Conservation (phyloP, 2,888 invertebrate genomes). For the Cephus spinipes region DNA sequence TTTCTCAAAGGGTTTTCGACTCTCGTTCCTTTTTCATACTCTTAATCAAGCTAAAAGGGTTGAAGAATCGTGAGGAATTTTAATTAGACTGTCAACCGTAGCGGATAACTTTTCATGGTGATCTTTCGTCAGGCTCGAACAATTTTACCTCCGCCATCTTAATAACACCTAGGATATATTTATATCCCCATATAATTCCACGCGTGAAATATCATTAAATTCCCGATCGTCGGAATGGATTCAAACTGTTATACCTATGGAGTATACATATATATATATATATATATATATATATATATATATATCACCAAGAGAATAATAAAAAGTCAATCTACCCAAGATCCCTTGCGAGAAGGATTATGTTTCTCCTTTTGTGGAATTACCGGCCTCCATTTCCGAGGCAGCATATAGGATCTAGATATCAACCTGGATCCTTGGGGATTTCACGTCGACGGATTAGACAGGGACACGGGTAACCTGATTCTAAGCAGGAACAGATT, state of each 20-base stretch:
- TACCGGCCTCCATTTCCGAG: background rate
- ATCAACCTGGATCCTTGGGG: background rate
- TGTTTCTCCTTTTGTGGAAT: conserved; percentile 23
- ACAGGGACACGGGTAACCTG: background rate
- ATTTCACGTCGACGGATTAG: background rate
- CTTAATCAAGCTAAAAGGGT: conserved; percentile 17
- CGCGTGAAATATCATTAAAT: no score
- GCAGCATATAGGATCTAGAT: background rate
- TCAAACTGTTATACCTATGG: no score
- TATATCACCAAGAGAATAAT: no score
- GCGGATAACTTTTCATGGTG: no score
- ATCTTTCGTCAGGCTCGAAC: no score
- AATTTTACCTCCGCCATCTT: no score
- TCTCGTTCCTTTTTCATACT: conserved; percentile 10
- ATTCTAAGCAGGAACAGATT: background rate
- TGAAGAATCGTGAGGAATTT: conserved; percentile 30
- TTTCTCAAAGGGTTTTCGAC: background rate
- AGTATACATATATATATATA: no score
- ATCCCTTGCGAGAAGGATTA: conserved; percentile 9
- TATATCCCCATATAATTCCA: no score
- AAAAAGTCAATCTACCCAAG: background rate
- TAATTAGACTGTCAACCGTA: conserved; percentile 28
- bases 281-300: no score
- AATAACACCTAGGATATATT: no score
- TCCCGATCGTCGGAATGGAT: no score